These are phyloP conservation scores for Lophochroa leadbeateri DNA, from an alignment of 2,113 vertebrate species.

Conservation along the genomic window DNA sequence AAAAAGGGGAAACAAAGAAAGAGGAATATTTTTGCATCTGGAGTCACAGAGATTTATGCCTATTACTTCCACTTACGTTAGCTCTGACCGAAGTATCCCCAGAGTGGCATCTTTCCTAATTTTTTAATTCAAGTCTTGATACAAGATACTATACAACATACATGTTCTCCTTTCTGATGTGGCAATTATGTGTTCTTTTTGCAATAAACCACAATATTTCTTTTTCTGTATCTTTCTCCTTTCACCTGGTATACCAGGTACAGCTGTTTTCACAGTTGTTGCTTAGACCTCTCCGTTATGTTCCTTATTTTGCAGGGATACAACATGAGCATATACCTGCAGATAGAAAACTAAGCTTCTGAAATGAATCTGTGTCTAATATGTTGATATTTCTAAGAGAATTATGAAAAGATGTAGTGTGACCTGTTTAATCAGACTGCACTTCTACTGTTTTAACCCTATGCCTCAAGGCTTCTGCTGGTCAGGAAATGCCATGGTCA, in stretches of 20 bases:
- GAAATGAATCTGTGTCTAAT: background rate
- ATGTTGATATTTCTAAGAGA: background rate
- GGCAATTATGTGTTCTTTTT: background rate
- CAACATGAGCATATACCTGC: background rate
- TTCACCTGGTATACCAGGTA: background rate
- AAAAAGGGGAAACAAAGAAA: background rate
- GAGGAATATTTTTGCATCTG: background rate
- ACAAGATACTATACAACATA: background rate
- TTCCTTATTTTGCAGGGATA: background rate
- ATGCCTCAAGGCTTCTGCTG: background rate
- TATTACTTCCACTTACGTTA: background rate
- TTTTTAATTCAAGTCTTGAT: background rate
- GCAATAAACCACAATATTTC: background rate
- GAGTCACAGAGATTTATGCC: background rate
- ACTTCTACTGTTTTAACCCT: background rate
- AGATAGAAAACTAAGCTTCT: background rate
- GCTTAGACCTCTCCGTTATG: background rate
- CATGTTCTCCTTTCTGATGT: background rate
- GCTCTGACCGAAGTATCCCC: background rate
- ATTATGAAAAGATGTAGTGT: background rate
- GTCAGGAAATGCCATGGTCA: background rate
- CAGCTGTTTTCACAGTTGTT: background rate
- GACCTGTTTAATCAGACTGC: background rate
- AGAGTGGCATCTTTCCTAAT: background rate
- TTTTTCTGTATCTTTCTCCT: background rate